phyloP scores from a whole-genome alignment of 2,888 invertebrate species.

The Pterostichus niger region DNA sequence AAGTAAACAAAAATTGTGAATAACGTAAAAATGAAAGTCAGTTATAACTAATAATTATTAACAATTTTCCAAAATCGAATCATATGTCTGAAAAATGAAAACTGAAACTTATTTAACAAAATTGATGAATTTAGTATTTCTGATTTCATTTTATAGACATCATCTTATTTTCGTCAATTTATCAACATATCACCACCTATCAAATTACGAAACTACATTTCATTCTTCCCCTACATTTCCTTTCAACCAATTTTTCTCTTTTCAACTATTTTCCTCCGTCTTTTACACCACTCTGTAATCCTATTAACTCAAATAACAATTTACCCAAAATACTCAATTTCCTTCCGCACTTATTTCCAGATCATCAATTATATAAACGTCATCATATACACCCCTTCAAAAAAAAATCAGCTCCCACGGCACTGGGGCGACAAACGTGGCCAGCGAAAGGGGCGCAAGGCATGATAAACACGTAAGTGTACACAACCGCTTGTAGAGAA shows the following conservation, averaged over 20 bases:
- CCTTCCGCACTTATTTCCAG: conserved; percentile 17
- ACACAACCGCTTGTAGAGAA: conserved; percentile 10
- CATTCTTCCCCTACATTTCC: conserved; percentile 7
- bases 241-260: conserved; percentile 7
- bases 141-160: not conserved
- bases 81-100: too few species aligned
- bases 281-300: conserved; percentile 15
- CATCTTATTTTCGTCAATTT: conserved; percentile 3
- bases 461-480: conserved; percentile 58
- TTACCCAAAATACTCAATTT: conserved; percentile 21
- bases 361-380: conserved; percentile 42
- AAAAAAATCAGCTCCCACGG: conserved; percentile 14
- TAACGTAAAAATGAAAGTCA: too few species aligned
- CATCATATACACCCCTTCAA: conserved; percentile 26
- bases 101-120: not conserved
- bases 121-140: not conserved
- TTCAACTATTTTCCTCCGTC: not conserved
- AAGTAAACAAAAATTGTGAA: too few species aligned
- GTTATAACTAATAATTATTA: too few species aligned
- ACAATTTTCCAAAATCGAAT: too few species aligned
- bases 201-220: conserved; percentile 26
- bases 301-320: conserved; percentile 34
- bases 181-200: conserved; percentile 27
- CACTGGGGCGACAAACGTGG: conserved; percentile 17
- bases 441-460: not conserved